phyloP scores from a whole-genome alignment of 2,113 vertebrate species.

The Sebastes schlegelii region DNA sequence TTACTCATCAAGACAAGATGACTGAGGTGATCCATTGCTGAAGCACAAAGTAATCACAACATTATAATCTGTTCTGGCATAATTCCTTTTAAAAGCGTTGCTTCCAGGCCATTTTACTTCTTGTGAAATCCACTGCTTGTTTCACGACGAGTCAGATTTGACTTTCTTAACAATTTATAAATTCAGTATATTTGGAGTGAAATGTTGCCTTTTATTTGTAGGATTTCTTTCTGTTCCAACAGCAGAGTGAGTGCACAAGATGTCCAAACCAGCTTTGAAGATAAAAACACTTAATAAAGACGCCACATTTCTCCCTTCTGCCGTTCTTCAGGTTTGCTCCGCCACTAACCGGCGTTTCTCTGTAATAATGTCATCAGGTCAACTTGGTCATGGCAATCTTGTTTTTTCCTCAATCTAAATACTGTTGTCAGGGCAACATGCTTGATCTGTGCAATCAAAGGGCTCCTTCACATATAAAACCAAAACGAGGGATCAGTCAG shows the following conservation, averaged over 20 bases:
- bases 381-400: not conserved
- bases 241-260: not conserved
- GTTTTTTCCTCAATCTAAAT: conserved; percentile 2
- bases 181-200: conserved; percentile 8
- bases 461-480: conserved; percentile 70
- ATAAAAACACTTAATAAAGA: not conserved
- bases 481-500: conserved; percentile 48
- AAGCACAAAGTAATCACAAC: not conserved
- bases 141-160: not conserved
- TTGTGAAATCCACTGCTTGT: not conserved
- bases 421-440: conserved; percentile 20
- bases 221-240: not conserved
- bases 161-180: conserved; percentile 12
- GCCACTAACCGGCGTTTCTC: not conserved
- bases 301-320: not conserved
- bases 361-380: conserved; percentile 33
- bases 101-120: not conserved
- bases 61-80: not conserved
- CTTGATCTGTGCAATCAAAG: conserved; percentile 68
- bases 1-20: not conserved
- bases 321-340: not conserved
- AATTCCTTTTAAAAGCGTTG: not conserved
- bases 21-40: not conserved
- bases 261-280: conserved; percentile 12
- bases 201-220: conserved; percentile 16